These are phyloP conservation scores for Phoenoteleia sp. DNA, from an alignment of 2,888 invertebrate species.

Conservation along the genomic window DNA sequence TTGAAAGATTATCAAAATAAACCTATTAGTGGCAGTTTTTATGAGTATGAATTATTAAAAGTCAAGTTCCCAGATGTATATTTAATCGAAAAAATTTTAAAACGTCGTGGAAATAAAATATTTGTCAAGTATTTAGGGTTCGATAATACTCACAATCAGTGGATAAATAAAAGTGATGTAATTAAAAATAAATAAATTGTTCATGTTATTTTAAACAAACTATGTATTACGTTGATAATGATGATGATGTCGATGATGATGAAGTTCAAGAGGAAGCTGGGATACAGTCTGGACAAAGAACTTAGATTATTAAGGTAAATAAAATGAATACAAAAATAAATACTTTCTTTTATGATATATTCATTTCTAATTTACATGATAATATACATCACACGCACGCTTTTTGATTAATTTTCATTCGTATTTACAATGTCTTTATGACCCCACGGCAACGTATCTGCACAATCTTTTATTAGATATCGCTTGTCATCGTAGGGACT, in stretches of 20 bases:
- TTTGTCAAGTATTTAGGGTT: neutral
- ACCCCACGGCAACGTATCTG: too few species aligned
- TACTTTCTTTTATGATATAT: too few species aligned
- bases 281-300: too few species aligned
- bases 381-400: too few species aligned
- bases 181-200: neutral
- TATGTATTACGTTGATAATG: too few species aligned
- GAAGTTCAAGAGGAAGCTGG: too few species aligned
- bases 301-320: too few species aligned
- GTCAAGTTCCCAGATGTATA: neutral
- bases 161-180: neutral
- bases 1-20: neutral
- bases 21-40: neutral
- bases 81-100: neutral
- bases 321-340: too few species aligned
- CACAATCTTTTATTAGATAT: neutral
- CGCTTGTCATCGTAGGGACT: neutral
- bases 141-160: neutral
- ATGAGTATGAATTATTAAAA: neutral
- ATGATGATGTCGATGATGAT: too few species aligned
- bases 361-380: too few species aligned
- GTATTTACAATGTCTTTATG: too few species aligned
- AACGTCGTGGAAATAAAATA: neutral
- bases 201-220: neutral
- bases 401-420: too few species aligned